Evolutionary conservation across 2,113 vertebrate genomes (phyloP).

Genomic region (Dromiciops gliroides): DNA sequence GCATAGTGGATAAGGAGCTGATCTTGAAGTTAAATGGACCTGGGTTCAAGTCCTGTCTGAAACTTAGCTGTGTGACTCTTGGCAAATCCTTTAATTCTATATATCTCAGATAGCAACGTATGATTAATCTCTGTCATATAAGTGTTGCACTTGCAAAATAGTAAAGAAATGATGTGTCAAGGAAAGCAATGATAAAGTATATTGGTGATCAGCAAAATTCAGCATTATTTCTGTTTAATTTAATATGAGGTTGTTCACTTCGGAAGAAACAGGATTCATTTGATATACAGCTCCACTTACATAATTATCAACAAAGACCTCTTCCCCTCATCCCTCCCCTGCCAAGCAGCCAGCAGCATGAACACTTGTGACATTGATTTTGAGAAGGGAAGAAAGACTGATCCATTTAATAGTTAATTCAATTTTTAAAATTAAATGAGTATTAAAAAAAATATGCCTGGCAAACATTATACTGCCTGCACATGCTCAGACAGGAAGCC

Average conservation of each 20-base stretch:
- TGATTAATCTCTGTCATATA: neutral
- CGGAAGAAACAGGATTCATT: conserved; percentile 61
- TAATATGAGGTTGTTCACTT: conserved; percentile 70
- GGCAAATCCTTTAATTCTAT: neutral
- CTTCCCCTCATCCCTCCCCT: conserved; percentile 23
- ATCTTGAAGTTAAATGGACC: neutral
- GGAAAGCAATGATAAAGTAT: conserved; percentile 21
- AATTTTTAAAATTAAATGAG: conserved; percentile 77
- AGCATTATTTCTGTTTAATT: conserved; percentile 73
- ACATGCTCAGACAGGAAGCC: conserved; percentile 78
- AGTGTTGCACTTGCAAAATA: neutral
- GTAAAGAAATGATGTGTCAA: conserved; percentile 50
- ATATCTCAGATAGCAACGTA: neutral
- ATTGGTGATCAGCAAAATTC: conserved; percentile 36
- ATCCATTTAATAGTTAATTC: conserved; percentile 57
- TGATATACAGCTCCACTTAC: conserved; percentile 54
- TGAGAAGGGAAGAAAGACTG: conserved; percentile 61
- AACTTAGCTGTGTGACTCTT: neutral
- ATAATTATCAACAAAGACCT: conserved; percentile 55
- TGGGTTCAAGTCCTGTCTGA: neutral
- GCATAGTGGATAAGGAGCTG: neutral
- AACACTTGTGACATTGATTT: conserved; percentile 56
- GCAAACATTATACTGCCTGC: conserved; percentile 80
- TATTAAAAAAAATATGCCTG: conserved; percentile 76
- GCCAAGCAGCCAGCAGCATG: conserved; percentile 43